Base-by-base conservation (phyloP, 2,797 vertebrate genomes). In the Cyprinella venusta region DNA sequence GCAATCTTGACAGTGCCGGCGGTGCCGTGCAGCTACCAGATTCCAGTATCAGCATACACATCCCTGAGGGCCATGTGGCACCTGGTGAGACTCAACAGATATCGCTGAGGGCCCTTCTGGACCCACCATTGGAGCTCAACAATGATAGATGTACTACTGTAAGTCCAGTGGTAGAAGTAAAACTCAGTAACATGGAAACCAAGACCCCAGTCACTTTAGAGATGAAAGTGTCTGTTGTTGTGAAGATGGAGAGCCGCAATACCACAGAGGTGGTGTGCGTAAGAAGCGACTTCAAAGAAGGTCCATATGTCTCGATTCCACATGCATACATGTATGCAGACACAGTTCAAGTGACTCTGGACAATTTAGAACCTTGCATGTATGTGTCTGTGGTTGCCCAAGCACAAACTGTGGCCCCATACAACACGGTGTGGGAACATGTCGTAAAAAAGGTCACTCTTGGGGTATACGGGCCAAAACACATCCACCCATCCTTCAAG, bases 401-500 rank as follows among this genome's bases (percentile, higher is more conserved):
- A 26, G 95, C 95, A 21, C 93, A 95, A 19, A 93, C 89, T 21
- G 87, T 97, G 24, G 87, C 94, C 5, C 95, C 95, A 54, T 95
- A 96, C 54, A 92, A 94, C 88, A 97, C 95, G 0, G 96, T 99
- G 36, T 99, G 98, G 98, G 97, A 99, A 54, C 95, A 97, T 75
- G 97, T 99, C 87, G 90, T 94, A 59, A 99, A 99, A 89, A 98
- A 95, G 87, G 92, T 99, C 83, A 99, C 97, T 0, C 93, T 99
- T 87, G 98, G 97, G 0, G 96, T 99, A 0, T 99, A 99, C 0
- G 98, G 98, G 26, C 98, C 98, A 48, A 99, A 98, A 86, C 97
- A 99, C 86, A 97, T 99, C 74, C 98, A 99, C 83, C 98, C 98
- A 0, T 97, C 97, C 68, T 99, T 99, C 89, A 99, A 98, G 90